These are phyloP conservation scores for Apis cerana DNA, from an alignment of 1,140 invertebrate species.

Conservation along the genomic window DNA sequence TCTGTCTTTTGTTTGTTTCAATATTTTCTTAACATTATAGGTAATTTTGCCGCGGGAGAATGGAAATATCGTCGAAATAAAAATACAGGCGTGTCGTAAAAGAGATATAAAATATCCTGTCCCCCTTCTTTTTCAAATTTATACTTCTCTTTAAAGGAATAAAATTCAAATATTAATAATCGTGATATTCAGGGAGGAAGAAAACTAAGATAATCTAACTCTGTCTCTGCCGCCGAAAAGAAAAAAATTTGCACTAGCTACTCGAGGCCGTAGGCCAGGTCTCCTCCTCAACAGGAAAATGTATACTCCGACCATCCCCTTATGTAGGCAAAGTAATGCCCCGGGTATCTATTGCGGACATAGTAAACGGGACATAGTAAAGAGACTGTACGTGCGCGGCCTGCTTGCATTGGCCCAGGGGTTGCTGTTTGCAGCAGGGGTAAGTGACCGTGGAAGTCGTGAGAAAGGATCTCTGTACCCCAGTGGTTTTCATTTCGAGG, in stretches of 20 bases:
- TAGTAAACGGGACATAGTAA: constrained; percentile 40
- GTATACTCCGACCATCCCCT: constrained; percentile 43
- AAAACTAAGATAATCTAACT: too few species aligned
- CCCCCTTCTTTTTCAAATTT: too few species aligned
- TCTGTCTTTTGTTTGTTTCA: too few species aligned
- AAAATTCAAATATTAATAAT: too few species aligned
- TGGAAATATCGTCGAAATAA: too few species aligned
- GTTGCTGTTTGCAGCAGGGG: not conserved
- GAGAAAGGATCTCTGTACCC: constrained; percentile 23
- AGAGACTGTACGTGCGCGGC: constrained; percentile 11
- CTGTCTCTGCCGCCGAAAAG: too few species aligned
- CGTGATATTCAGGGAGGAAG: too few species aligned
- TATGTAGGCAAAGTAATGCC: constrained; percentile 59
- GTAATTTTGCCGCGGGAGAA: too few species aligned
- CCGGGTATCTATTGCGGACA: constrained; percentile 45
- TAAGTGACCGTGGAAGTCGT: constrained; percentile 29
- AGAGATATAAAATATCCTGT: too few species aligned
- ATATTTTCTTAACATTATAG: too few species aligned
- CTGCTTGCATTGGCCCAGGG: not conserved
- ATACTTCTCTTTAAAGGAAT: too few species aligned
- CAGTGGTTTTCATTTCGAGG: not conserved
- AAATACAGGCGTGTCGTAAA: too few species aligned
- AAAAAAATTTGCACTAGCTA: not conserved
- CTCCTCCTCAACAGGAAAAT: constrained; percentile 29
- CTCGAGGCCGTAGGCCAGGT: constrained; percentile 23